phyloP scores from a whole-genome alignment of 2,113 vertebrate species.

The Tenrec ecaudatus region DNA sequence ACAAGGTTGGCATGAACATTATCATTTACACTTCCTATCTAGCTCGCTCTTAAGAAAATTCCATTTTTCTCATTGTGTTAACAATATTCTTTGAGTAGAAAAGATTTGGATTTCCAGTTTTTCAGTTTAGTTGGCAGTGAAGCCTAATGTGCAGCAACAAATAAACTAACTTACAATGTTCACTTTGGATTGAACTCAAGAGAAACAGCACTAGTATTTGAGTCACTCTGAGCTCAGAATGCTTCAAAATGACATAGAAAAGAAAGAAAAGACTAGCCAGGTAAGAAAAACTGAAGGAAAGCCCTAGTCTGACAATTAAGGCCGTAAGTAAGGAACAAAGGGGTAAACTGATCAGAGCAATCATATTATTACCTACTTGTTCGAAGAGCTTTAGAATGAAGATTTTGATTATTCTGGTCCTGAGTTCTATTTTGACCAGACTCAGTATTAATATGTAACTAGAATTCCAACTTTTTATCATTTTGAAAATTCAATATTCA shows the following conservation, averaged over 20 bases:
- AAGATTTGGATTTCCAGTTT: constrained; percentile 15
- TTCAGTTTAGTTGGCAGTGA: background rate
- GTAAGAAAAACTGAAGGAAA: background rate
- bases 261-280: background rate
- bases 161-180: background rate
- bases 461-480: constrained; percentile 47
- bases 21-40: background rate
- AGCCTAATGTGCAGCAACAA: background rate
- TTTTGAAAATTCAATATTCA: constrained; percentile 52
- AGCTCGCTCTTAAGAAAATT: background rate
- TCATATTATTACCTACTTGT: background rate
- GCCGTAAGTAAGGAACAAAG: background rate
- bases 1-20: background rate
- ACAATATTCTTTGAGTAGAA: constrained; percentile 32
- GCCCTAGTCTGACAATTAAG: background rate
- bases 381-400: constrained; percentile 3
- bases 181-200: background rate
- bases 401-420: background rate
- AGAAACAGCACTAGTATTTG: background rate
- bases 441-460: constrained; percentile 30
- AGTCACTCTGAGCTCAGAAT: background rate
- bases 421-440: constrained; percentile 26
- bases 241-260: background rate
- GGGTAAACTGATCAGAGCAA: background rate
- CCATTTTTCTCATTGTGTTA: constrained; percentile 11